Evolutionary conservation across 2,113 vertebrate genomes (phyloP).

Genomic region (Verasper variegatus): DNA sequence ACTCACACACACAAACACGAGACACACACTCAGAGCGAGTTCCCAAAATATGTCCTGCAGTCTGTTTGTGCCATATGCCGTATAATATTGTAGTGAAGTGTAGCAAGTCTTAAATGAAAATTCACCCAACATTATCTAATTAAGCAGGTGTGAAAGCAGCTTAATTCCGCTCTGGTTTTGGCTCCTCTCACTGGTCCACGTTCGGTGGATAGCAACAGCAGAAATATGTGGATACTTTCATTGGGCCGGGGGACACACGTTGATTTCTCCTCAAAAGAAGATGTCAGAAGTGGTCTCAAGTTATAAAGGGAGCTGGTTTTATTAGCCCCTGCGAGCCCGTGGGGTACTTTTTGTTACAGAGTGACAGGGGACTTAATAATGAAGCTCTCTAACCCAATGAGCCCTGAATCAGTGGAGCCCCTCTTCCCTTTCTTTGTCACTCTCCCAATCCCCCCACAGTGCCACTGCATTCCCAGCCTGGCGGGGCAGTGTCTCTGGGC

Average conservation of each 20-base stretch:
- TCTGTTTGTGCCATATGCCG: conserved; percentile 71
- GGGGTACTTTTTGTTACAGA: conserved; percentile 72
- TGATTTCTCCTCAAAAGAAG: conserved; percentile 50
- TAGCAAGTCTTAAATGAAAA: conserved; percentile 68
- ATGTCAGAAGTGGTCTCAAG: conserved; percentile 52
- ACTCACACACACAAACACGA: neutral
- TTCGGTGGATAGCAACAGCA: conserved; percentile 30
- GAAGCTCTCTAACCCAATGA: conserved; percentile 69
- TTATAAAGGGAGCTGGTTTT: conserved; percentile 61
- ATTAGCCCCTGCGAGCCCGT: conserved; percentile 58
- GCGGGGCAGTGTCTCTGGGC: conserved; percentile 74
- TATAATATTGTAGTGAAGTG: conserved; percentile 54
- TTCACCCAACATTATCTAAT: conserved; percentile 66
- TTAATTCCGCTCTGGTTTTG: conserved; percentile 50
- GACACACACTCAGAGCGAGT: neutral
- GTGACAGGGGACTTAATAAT: conserved; percentile 72
- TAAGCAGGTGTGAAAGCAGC: conserved; percentile 74
- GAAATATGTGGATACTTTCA: conserved; percentile 29
- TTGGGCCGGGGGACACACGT: conserved; percentile 6
- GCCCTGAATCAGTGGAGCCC: conserved; percentile 67
- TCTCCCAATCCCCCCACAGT: conserved; percentile 59
- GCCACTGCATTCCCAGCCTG: conserved; percentile 78
- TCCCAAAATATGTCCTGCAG: conserved; percentile 66
- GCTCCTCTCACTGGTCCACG: conserved; percentile 10
- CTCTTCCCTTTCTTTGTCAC: conserved; percentile 67